Base-by-base conservation (phyloP, 2,797 vertebrate species). In the Zenarchopterus dispar region DNA sequence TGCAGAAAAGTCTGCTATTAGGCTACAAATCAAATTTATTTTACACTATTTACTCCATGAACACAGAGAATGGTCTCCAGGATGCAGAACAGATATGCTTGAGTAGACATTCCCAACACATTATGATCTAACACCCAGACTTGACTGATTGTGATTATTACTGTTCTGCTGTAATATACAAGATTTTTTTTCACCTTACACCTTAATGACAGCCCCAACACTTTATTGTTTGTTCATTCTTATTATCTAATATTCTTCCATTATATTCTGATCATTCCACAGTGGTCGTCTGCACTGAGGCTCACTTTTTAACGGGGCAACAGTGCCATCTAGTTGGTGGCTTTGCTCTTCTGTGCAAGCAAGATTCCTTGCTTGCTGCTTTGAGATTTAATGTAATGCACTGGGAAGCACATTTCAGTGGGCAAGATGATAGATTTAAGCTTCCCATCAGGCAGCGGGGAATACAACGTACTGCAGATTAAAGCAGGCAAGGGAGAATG, bases 301-400 rank as follows among this genome's bases (percentile, higher is more conserved):
- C 46, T 22, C 49, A 42, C 5, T 52, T 52, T 86, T 48, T 18
- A 41, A 73, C 89, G 82, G 78, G 76, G 66, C 91, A 93, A 94
- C 93, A 94, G 90, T 93, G 93, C 93, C 93, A 93, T 92, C 93
- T 94, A 94, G 93, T 85, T 90, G 90, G 84, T 56, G 33, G 59
- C 60, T 75, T 21, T 9, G 8, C 60, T 56, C 65, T 31, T 55
- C 47, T 26, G 8, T 51, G 46, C 60, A n/a, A n/a, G n/a, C n/a
- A n/a, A 47, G 39, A 56, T 46, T 70, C 63, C 45, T 63, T 56
- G 41, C 78, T 66, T 61, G 39, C 53, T 54, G 62, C 78, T 84
- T 84, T 81, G 81, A 86, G 90, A 72, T 86, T 88, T 80, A 84
- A 85, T 80, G 84, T 87, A 87, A 88, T 88, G 87, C 89, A 84